Conservation (phyloP, 2,888 invertebrate genomes). For the Liopterus haemorrhoidalis region DNA sequence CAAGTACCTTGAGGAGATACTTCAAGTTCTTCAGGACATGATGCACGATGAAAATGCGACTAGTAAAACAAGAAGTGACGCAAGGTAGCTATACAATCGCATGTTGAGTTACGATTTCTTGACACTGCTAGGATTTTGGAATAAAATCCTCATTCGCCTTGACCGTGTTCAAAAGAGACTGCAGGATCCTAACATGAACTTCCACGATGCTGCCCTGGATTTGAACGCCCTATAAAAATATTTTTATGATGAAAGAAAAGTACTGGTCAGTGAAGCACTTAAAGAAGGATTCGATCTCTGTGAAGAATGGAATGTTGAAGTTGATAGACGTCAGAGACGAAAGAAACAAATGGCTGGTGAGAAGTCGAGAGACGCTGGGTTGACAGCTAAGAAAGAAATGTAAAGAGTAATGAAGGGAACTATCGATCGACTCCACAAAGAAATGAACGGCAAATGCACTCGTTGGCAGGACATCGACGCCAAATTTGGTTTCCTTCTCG, state of each 20-base stretch:
- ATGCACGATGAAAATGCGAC: constrained; percentile 6
- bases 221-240: constrained; percentile 3
- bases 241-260: constrained; percentile 9
- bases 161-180: constrained; percentile 8
- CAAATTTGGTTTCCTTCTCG: constrained; percentile 11
- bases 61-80: constrained; percentile 5
- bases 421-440: constrained; percentile 4
- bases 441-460: not conserved
- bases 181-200: constrained; percentile 11
- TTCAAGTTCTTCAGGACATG: constrained; percentile 4
- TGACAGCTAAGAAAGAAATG: constrained; percentile 5
- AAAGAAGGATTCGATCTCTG: constrained; percentile 4
- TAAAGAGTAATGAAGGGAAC: constrained; percentile 5
- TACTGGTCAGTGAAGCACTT: not conserved
- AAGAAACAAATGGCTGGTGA: constrained; percentile 6
- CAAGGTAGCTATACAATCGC: constrained; percentile 5
- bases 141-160: constrained; percentile 4
- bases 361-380: constrained; percentile 7
- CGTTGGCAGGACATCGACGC: constrained; percentile 4
- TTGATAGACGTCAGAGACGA: constrained; percentile 7
- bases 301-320: constrained; percentile 6
- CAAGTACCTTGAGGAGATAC: not conserved
- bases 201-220: constrained; percentile 8
- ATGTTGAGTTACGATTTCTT: constrained; percentile 3
- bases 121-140: constrained; percentile 9